These are phyloP conservation scores for Burhinus oedicnemus DNA, from an alignment of 2,113 vertebrate genomes.

Conservation along the genomic window DNA sequence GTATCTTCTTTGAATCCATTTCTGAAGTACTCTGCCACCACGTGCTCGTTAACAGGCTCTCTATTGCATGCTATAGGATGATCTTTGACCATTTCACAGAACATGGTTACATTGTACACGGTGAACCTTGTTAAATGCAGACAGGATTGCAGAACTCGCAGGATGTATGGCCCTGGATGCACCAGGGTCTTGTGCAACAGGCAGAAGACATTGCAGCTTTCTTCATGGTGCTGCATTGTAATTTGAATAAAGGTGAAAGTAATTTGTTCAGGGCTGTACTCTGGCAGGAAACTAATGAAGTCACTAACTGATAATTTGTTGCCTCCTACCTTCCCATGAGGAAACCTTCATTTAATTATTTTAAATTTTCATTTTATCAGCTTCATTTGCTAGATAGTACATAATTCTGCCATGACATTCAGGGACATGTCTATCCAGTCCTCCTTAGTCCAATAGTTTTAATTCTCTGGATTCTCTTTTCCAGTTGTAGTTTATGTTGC, in stretches of 20 bases:
- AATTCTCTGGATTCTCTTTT: neutral
- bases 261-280: neutral
- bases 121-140: neutral
- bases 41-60: neutral
- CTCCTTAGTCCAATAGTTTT: neutral
- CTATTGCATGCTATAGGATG: neutral
- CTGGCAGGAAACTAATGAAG: neutral
- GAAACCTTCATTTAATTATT: neutral
- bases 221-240: neutral
- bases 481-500: neutral
- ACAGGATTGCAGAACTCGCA: neutral
- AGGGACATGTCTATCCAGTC: neutral
- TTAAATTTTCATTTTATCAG: neutral
- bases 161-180: too few species aligned
- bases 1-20: neutral
- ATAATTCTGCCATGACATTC: neutral
- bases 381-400: neutral
- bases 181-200: neutral
- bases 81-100: neutral
- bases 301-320: neutral
- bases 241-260: neutral
- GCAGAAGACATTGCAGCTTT: neutral
- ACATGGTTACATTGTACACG: accelerated
- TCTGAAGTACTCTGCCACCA: neutral
- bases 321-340: neutral